Conservation (phyloP, 2,888 invertebrate genomes). For the Amblyjoppa proteus region DNA sequence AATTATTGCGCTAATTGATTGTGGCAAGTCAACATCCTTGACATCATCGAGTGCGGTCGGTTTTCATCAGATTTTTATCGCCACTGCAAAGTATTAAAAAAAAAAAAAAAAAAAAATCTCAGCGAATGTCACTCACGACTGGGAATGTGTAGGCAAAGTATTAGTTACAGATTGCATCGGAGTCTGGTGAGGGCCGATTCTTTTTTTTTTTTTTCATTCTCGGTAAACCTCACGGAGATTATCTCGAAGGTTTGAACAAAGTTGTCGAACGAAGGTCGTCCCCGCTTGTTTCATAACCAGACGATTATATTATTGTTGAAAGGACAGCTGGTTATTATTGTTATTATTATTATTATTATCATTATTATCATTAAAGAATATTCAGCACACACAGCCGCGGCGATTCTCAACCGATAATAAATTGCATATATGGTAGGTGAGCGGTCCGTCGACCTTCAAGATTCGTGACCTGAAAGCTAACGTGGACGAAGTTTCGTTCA, state of each 20-base stretch:
- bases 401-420: neutral
- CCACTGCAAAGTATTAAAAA: too few relatives aligned
- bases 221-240: neutral
- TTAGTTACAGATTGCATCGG: neutral
- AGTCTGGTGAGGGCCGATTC: neutral
- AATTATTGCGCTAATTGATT: too few relatives aligned
- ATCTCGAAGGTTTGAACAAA: neutral
- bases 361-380: neutral
- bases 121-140: neutral
- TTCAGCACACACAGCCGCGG: neutral
- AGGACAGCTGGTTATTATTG: neutral
- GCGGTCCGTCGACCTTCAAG: slow-evolving; percentile 80
- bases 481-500: slow-evolving; percentile 88
- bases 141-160: neutral
- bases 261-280: neutral
- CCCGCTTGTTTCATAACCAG: neutral
- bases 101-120: neutral
- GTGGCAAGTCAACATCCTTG: too few relatives aligned
- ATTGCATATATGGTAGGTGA: slow-evolving; percentile 73
- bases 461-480: slow-evolving; percentile 85
- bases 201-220: neutral
- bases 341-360: too few relatives aligned
- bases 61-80: too few relatives aligned
- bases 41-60: too few relatives aligned
- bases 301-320: neutral